Base-by-base conservation (phyloP, 2,113 vertebrate genomes). In the Lophura nycthemera region DNA sequence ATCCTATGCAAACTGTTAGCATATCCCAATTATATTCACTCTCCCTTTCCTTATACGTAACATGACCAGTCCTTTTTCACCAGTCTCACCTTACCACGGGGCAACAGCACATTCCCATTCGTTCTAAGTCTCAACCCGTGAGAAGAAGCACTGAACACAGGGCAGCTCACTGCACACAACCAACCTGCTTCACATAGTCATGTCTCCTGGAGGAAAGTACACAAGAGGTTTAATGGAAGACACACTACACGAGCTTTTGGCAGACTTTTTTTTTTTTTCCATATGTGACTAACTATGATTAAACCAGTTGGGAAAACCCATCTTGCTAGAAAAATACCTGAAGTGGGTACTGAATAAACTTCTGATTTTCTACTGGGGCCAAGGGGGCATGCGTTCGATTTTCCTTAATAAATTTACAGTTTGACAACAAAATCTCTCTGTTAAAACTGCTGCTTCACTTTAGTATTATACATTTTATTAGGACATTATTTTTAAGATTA, bases 381-480 rank as follows among this genome's bases (percentile, higher is more conserved):
- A 88, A 48, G 19, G 34, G n/a, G 29, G 50, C 56, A 16, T 30
- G 60, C 8, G 25, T 10, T 82, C 3, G 3, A 9, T 5, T 52
- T 11, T 63, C 40, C 77, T 66, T 40, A 73, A 83, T 6, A 70
- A 40, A 38, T 20, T 45, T 27, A 30, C 6, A 63, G 10, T n/a
- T 69, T 57, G 13, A 19, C 21, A 52, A 77, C 8, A 88, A 57
- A 90, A 83, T 6, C 11, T 54, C 11, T 30, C 22, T 2, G 6
- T 67, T 74, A 77, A 63, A 92, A 84, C 21, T 82, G 61, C 27
- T 64, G 42, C 34, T 89, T 59, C 63, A 22, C 42, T 67, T 84
- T 91, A 89, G 32, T 4, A 8, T 22, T 52, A 52, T 20, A 69
- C 12, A 14, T 59, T 87, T 63, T 13, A 27, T 57, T 20, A 40